A percentile compares a stretch with the other conserved stretches of the same genome.
These are phyloP conservation scores for Stigmatopora argus DNA, from an alignment of 2,113 vertebrate species.

Conservation along the genomic window DNA sequence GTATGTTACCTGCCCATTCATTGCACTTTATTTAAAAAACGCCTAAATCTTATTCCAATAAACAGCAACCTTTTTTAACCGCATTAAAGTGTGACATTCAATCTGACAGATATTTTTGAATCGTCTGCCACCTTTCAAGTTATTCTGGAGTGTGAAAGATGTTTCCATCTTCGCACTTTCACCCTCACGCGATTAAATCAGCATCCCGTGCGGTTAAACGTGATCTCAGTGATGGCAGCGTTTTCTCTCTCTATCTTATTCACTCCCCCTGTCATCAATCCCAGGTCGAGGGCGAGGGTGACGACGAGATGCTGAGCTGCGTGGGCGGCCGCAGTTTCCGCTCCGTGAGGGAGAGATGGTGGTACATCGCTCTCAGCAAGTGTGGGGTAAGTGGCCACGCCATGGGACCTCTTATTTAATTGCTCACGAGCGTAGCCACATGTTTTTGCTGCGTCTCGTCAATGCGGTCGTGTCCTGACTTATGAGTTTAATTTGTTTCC, in stretches of 20 bases:
- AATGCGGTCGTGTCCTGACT: not conserved
- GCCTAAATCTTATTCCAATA: conserved; percentile 28
- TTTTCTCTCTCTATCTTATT: not conserved
- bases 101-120: conserved; percentile 27
- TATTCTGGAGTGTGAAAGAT: conserved; percentile 52
- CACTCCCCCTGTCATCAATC: not conserved
- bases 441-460: not conserved
- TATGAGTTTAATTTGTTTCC: not conserved
- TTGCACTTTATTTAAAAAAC: conserved; percentile 5
- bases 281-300: conserved; percentile 70
- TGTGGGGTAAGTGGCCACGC: conserved; percentile 81
- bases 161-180: conserved; percentile 32
- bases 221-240: conserved; percentile 21
- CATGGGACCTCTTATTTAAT: not conserved
- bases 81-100: conserved; percentile 42
- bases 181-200: conserved; percentile 34
- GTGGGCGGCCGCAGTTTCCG: conserved; percentile 87
- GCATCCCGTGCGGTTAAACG: conserved; percentile 28
- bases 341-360: conserved; percentile 88
- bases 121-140: conserved; percentile 37
- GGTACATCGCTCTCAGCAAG: conserved; percentile 93
- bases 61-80: conserved; percentile 36
- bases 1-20: not conserved
- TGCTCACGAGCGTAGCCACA: not conserved
- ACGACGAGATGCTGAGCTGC: conserved; percentile 79